phyloP scores from a whole-genome alignment of 2,888 invertebrate species.

The Nudaria mundana region DNA sequence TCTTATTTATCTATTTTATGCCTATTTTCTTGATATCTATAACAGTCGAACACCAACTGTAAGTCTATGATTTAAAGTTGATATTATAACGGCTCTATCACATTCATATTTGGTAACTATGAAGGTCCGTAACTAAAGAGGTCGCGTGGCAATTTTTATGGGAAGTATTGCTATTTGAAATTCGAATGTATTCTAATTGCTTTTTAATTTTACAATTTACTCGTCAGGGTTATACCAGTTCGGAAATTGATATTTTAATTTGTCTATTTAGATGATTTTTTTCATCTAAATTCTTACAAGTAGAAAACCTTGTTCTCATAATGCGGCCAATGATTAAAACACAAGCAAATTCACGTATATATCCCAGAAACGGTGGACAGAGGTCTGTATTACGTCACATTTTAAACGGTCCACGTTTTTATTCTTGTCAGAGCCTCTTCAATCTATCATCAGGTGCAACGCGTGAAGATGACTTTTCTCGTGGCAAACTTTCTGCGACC shows the following conservation, averaged over 20 bases:
- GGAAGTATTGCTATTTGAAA: constrained; percentile 53
- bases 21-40: constrained; percentile 34
- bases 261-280: neutral
- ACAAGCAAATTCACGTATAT: no score
- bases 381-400: no score
- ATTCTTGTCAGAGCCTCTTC: no score
- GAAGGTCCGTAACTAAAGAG: constrained; percentile 53
- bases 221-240: neutral
- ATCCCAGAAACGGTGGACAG: no score
- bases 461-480: no score
- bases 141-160: constrained; percentile 73
- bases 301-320: no score
- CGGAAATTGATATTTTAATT: neutral
- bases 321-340: no score
- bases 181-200: constrained; percentile 36
- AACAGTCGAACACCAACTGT: neutral
- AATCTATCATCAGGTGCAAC: no score
- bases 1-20: constrained; percentile 70
- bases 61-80: neutral
- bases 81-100: neutral
- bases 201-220: constrained; percentile 23
- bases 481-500: no score
- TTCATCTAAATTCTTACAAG: no score
- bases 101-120: constrained; percentile 25
- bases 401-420: no score